phyloP scores from a whole-genome alignment of 2,797 vertebrate species.

The Lepilemur ruficaudatus region DNA sequence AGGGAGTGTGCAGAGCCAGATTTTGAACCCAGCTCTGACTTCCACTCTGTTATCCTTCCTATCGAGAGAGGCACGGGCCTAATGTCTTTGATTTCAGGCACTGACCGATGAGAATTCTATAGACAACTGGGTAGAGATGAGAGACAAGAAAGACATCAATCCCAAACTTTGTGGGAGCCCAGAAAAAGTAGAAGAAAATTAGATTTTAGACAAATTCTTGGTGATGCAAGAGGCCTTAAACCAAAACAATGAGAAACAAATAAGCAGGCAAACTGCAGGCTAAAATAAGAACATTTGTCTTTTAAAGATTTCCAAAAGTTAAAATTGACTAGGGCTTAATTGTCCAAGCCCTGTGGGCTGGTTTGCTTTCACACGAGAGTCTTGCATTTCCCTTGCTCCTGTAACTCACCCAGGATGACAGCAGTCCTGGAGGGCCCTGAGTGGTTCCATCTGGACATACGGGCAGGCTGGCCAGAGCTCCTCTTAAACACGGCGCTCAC shows the following conservation, averaged over 20 bases:
- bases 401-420: neutral
- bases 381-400: neutral
- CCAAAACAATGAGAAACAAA: slow-evolving; percentile 13
- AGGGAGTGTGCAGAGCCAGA: slow-evolving; percentile 56
- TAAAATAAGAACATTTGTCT: neutral
- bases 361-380: neutral
- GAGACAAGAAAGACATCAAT: neutral
- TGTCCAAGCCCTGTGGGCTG: neutral
- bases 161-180: neutral
- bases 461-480: accelerated
- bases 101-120: neutral
- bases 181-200: neutral
- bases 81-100: neutral
- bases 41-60: neutral
- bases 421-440: neutral
- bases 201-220: neutral
- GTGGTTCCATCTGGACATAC: neutral
- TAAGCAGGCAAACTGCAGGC: neutral
- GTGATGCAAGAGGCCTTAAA: neutral
- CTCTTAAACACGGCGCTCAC: accelerated
- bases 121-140: neutral
- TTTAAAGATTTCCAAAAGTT: neutral
- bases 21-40: slow-evolving; percentile 49
- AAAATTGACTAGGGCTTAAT: neutral
- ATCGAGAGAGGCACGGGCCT: neutral